Base-by-base conservation (phyloP, 2,888 invertebrate genomes). In the Drosophila fungiperda region DNA sequence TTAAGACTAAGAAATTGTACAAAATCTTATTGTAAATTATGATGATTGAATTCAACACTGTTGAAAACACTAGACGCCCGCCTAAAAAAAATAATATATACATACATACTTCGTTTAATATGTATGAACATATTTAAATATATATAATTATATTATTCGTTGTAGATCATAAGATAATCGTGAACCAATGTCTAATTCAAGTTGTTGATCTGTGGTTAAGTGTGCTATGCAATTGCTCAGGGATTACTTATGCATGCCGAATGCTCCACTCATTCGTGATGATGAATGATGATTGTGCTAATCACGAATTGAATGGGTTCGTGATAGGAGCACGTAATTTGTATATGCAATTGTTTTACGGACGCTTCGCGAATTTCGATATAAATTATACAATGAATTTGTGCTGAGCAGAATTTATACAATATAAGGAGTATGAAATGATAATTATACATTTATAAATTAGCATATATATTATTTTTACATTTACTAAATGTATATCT, bases 51-150 rank as follows among this genome's bases (percentile, higher is more conserved):
- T 65, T 64, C n/a, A 69, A 58, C 4, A 72, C 73, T 83, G 73
- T 83, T 78, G 50, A 70, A 66, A 75, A 49, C 49, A 78, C 68
- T 66, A 68, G 59, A 73, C 65, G 66, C 85, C 82, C 82, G 82
- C 82, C 82, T 83, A 80, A 67, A 50, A 9, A 73, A 76, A 68
- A 82, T 71, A 61, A 69, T 69, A 82, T 54, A 76, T 68, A 74
- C 53, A 68, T 71, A 68, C 49, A 49, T 70, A 63, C 61, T 59
- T 57, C 29, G 55, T 40, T 57, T 57, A 29, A 55, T 69, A 65
- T 45, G 61, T 54, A 68, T 49, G 48, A 20, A 71, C 33, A 65
- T 62, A 75, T 65, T 48, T 53, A 60, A 49, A 65, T 63, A 59
- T 69, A 54, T 68, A 58, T 33, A 52, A 50, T 40, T 72, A 73